A percentile compares a stretch with the other conserved stretches of the same genome.
These are phyloP conservation scores for Phalera bucephala DNA, from an alignment of 2,888 invertebrate species.

Conservation along the genomic window DNA sequence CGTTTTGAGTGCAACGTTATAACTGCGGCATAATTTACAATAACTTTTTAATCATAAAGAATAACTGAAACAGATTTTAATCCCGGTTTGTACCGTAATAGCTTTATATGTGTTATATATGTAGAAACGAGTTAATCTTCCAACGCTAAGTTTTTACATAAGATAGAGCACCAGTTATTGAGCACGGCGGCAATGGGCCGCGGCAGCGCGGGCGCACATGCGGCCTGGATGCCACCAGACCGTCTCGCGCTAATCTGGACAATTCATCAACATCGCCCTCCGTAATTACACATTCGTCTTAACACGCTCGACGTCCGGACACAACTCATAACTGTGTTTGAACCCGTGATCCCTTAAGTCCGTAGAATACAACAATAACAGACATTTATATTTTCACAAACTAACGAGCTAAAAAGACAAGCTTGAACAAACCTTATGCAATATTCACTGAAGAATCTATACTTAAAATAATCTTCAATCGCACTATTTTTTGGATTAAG, in stretches of 20 bases:
- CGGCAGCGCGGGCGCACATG: constrained; percentile 51
- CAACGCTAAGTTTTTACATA: constrained; percentile 38
- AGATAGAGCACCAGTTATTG: constrained; percentile 62
- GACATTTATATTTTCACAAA: too few relatives aligned
- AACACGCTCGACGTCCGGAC: constrained; percentile 14
- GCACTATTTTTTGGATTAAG: too few relatives aligned
- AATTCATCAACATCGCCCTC: constrained; percentile 62
- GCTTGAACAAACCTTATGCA: too few relatives aligned
- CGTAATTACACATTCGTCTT: constrained; percentile 49
- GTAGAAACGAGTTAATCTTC: neutral
- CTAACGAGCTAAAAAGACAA: too few relatives aligned
- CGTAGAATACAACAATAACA: neutral
- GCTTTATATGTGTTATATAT: too few relatives aligned
- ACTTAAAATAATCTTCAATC: too few relatives aligned
- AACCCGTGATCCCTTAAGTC: neutral
- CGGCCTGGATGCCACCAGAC: constrained; percentile 72
- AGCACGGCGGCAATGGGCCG: constrained; percentile 54
- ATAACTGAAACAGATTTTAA: too few relatives aligned
- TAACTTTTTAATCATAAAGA: too few relatives aligned
- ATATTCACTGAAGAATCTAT: too few relatives aligned
- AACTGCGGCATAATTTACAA: too few relatives aligned
- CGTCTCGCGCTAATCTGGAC: constrained; percentile 68
- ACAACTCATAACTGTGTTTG: neutral
- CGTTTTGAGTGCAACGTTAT: too few relatives aligned
- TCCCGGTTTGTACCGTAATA: too few relatives aligned